Evolutionary conservation across 2,797 vertebrate genomes (phyloP), one percentile per base, ranked within the genome.

Genomic region (Liparis tanakae): DNA sequence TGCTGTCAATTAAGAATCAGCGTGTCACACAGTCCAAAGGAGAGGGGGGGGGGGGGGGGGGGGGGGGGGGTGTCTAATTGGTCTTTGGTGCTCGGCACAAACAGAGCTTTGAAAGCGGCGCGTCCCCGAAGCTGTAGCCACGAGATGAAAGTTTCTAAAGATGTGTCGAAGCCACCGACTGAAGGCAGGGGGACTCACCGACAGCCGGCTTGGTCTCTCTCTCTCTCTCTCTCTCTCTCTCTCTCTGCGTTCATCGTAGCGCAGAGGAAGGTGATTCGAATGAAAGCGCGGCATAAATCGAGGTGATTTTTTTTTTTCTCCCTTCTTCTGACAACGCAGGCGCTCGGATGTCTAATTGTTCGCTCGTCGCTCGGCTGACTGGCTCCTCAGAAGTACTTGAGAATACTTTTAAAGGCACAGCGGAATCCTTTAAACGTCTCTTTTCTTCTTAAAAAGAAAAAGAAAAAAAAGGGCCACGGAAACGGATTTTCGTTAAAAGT

Each of bases 21-120:
- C 33, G 76, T 64, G 68, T 70, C 66, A 20, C 39, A 15, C 66
- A 55, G 75, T 64, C 59, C 57, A 39, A 48, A 30, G 61, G 53
- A 63, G 66, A 79, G 44, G 8, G 3, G 7, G 58, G 51, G 67
- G 78, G 43, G 13, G 64, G 10, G 4, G 14, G 56, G 39, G 68
- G 59, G 12, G 3, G 10, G 69, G 63, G 64, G 78, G 84, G 59
- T 1, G 46, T 75, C 73, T 91, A 90, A 92, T 92, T 93, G 88
- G 88, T 88, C 74, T 85, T 84, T 79, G 78, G 77, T 87, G 76
- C 50, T 0, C 48, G 10, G 71, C 41, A 39, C 67, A 83, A 80
- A 84, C 48, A 41, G 46, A 74, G 64, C 61, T 86, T 85, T 84
- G 36, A 83, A 80, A 75, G 79, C 51, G 60, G 70, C 34, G 70